Conservation (phyloP, 2,888 invertebrate genomes). For the Eupithecia dodoneata region DNA sequence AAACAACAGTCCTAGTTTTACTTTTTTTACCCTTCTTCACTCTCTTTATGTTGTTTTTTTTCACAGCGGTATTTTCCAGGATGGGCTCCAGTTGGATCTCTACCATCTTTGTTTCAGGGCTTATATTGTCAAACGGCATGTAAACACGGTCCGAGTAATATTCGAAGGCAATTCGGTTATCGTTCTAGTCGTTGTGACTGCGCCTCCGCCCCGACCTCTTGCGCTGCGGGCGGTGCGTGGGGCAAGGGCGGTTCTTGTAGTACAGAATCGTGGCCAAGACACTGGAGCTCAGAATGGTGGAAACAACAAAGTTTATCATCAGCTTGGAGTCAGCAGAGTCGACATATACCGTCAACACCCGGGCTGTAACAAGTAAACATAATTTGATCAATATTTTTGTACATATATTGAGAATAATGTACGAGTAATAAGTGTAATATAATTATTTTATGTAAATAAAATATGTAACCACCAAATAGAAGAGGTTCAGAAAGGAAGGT, state of each 20-base stretch:
- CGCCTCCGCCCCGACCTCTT: conserved; percentile 36
- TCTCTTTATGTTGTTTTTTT: conserved; percentile 30
- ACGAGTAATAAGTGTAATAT: neutral
- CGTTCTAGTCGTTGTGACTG: conserved; percentile 52
- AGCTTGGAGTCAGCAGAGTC: conserved; percentile 90
- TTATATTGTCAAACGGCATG: conserved; percentile 38
- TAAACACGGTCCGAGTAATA: conserved; percentile 46
- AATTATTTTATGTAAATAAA: no score
- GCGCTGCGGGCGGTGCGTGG: conserved; percentile 32
- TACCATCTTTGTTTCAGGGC: conserved; percentile 16
- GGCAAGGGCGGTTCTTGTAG: conserved; percentile 72
- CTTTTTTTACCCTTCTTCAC: conserved; percentile 35
- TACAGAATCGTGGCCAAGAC: conserved; percentile 88
- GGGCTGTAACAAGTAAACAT: conserved; percentile 83
- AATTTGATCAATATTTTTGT: neutral
- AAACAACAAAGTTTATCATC: conserved; percentile 89
- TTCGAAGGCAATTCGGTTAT: conserved; percentile 53
- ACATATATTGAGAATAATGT: neutral
- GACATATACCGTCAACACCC: conserved; percentile 91
- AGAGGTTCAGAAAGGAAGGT: no score
- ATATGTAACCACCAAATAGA: no score
- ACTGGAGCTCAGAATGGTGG: conserved; percentile 87
- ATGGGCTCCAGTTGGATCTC: conserved; percentile 9
- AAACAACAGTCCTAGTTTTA: conserved; percentile 38
- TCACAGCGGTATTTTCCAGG: conserved; percentile 22